Evolutionary conservation across 2,888 invertebrate species (phyloP).

Genomic region (Melinaea marsaeus): DNA sequence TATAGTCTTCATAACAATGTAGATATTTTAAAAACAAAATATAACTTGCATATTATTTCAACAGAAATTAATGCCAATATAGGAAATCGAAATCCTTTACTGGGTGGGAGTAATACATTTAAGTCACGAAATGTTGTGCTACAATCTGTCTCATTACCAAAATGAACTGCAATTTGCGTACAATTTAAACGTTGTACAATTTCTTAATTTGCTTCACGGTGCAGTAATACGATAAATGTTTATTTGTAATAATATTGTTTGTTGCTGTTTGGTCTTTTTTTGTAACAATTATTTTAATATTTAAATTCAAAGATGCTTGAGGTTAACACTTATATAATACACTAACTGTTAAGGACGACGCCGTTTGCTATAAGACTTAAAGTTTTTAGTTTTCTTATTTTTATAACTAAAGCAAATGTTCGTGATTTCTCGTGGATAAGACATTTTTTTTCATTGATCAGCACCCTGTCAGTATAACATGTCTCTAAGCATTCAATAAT

Average conservation of each 20-base stretch:
- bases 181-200: conserved; percentile 18
- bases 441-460: too few relatives aligned
- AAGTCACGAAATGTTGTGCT: conserved; percentile 18
- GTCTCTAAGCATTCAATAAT: too few relatives aligned
- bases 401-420: too few relatives aligned
- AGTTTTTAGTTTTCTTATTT: too few relatives aligned
- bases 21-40: background rate
- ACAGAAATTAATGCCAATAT: background rate
- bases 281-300: background rate
- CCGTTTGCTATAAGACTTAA: too few relatives aligned
- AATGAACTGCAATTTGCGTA: conserved; percentile 21
- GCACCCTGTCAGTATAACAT: too few relatives aligned
- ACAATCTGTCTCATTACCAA: conserved; percentile 19
- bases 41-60: background rate
- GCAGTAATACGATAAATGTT: conserved; percentile 4
- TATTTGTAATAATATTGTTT: conserved; percentile 3
- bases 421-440: too few relatives aligned
- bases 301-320: too few relatives aligned
- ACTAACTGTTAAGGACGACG: too few relatives aligned
- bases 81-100: background rate
- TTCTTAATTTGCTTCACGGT: conserved; percentile 20
- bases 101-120: conserved; percentile 14
- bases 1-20: background rate
- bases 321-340: too few relatives aligned
- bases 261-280: background rate